These are phyloP conservation scores for Machimus rusticus DNA, from an alignment of 2,888 invertebrate genomes.

Conservation along the genomic window DNA sequence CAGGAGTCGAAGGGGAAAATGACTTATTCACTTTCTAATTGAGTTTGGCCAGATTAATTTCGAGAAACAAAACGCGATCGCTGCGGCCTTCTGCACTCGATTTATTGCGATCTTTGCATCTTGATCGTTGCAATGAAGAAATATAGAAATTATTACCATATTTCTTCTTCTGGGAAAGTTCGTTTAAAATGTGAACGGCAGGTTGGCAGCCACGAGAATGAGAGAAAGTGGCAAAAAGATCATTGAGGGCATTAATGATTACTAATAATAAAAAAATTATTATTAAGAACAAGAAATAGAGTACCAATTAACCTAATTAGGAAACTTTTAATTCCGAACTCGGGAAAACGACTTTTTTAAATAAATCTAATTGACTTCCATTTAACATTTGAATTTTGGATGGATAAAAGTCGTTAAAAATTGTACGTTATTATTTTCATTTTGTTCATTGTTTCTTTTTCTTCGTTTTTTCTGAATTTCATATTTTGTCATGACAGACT, in stretches of 20 bases:
- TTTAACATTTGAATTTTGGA: too few species aligned
- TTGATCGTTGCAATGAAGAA: not conserved
- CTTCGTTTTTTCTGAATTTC: too few species aligned
- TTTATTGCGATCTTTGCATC: not conserved
- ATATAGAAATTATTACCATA: not conserved
- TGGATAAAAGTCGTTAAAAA: too few species aligned
- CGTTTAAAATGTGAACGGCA: not conserved
- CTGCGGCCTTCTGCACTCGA: not conserved
- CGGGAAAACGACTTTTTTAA: too few species aligned
- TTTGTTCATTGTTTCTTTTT: too few species aligned
- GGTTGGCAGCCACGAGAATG: not conserved
- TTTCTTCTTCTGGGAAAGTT: not conserved
- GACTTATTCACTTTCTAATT: conserved; percentile 26
- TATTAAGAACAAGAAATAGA: too few species aligned
- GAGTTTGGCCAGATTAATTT: not conserved
- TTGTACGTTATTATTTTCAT: too few species aligned
- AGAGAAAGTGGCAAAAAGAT: not conserved
- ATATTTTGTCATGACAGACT: too few species aligned
- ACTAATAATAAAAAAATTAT: too few species aligned
- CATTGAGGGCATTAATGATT: not conserved
- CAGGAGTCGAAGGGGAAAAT: conserved; percentile 17
- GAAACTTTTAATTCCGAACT: too few species aligned
- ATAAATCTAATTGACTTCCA: too few species aligned
- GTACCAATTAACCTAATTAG: too few species aligned
- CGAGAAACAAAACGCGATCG: not conserved